Evolutionary conservation across 1,140 invertebrate species (phyloP).

Genomic region (Phocides pigmalion): DNA sequence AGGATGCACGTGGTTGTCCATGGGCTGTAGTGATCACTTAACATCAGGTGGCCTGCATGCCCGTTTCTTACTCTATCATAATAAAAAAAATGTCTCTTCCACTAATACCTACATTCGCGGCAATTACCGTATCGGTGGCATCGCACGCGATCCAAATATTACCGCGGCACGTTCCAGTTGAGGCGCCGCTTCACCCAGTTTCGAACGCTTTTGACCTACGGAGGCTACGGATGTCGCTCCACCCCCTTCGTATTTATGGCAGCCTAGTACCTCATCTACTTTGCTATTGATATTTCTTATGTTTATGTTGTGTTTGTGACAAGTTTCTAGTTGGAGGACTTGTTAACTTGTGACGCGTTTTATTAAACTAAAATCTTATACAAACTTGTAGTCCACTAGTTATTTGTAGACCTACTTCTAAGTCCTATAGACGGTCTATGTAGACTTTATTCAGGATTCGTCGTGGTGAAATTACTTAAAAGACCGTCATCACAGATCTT

Average conservation of each 20-base stretch:
- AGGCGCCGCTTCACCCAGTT: conserved; percentile 20
- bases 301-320: background rate
- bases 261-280: conserved; percentile 1
- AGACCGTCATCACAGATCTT: too few relatives aligned
- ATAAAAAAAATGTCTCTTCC: background rate
- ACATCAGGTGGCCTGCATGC: too few relatives aligned
- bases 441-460: too few relatives aligned
- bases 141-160: conserved; percentile 23
- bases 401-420: too few relatives aligned
- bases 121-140: conserved; percentile 19
- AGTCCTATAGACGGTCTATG: too few relatives aligned
- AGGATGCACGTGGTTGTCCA: too few relatives aligned
- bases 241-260: conserved; percentile 3
- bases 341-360: too few relatives aligned
- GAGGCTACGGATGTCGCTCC: conserved; percentile 8
- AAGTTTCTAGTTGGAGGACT: too few relatives aligned
- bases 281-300: background rate
- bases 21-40: too few relatives aligned
- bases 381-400: too few relatives aligned
- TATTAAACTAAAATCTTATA: too few relatives aligned
- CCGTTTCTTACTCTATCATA: background rate
- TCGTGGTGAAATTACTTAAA: too few relatives aligned
- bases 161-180: conserved; percentile 10
- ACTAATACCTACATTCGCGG: conserved; percentile 5
- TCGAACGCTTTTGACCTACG: conserved; percentile 20